Evolutionary conservation across 2,113 vertebrate genomes (phyloP).

Genomic region (Nanorana parkeri): DNA sequence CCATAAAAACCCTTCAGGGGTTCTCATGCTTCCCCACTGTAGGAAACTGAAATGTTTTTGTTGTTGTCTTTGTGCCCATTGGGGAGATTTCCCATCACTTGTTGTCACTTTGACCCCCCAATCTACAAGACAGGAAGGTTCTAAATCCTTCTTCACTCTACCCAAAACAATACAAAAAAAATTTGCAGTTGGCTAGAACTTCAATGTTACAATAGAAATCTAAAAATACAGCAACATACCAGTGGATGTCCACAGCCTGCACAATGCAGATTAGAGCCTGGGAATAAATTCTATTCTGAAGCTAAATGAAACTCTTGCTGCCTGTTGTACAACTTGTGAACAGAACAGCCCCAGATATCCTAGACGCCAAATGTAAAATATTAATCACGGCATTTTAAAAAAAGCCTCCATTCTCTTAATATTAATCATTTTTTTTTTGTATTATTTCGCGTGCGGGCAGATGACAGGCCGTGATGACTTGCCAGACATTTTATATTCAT

Average conservation of each 20-base stretch:
- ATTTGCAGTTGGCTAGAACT: too few relatives aligned
- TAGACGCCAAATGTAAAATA: slow-evolving; percentile 62
- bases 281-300: slow-evolving; percentile 61
- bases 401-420: slow-evolving; percentile 70
- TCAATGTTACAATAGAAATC: slow-evolving; percentile 46
- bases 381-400: slow-evolving; percentile 62
- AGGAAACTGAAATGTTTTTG: too few relatives aligned
- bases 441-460: slow-evolving; percentile 59
- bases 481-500: slow-evolving; percentile 67
- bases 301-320: slow-evolving; percentile 63
- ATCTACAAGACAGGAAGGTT: too few relatives aligned
- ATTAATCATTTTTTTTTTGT: slow-evolving; percentile 72
- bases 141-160: too few relatives aligned
- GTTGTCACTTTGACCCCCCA: too few relatives aligned
- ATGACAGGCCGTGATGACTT: slow-evolving; percentile 64
- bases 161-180: too few relatives aligned
- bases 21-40: too few relatives aligned
- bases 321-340: slow-evolving; percentile 65
- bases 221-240: slow-evolving; percentile 36
- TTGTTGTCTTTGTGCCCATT: too few relatives aligned
- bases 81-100: too few relatives aligned
- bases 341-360: slow-evolving; percentile 61
- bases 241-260: slow-evolving; percentile 49
- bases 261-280: slow-evolving; percentile 67
- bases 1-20: too few relatives aligned